Base-by-base conservation (phyloP, 2,888 invertebrate genomes). In the Adineta ricciae region DNA sequence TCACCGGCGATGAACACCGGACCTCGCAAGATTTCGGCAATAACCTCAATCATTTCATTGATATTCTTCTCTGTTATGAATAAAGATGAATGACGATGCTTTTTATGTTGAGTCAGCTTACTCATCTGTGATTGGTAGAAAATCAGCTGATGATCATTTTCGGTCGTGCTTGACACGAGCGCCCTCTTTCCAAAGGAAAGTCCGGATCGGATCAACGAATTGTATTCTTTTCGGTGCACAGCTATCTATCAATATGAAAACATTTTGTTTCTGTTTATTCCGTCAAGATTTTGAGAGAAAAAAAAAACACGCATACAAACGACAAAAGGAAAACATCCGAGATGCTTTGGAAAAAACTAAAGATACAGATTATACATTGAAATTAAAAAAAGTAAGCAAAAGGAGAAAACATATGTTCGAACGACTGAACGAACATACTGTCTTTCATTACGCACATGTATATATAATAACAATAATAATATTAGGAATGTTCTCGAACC, bases 1-100 rank as follows among this genome's bases (percentile, higher is more conserved):
- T 98, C 97, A 2, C 97, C 97, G 85, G 96, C 94, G 87, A 98
- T 93, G 90, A 95, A 98, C 27, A 96, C 95, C 27, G 85, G 85
- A 0, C 96, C 94, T 87, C 94, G 93, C 14, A 94, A 92, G 86
- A 98, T 92, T 91, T 94, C 94, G 9, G 96, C 96, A 86, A 93
- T 93, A 72, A 97, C 94, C 92, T 97, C 96, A 89, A 98, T 85
- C 85, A 85, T 85, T 27, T 56, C 78, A 64, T 64, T 19, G 7
- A 64, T 64, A 64, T 64, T 36, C 5, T 46, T 5, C 11, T 11
- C 11, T 5, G 8, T 46, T 46, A 46, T 46, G 11, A 46, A 14
- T 32, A 64, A 19, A 64, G 32, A 32, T 54, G 19, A 64, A 64
- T 64, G 64, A 64, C 64, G 64, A 64, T 14, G 64, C 64, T 64